A percentile compares a stretch with the other conserved stretches of the same genome.
Evolutionary conservation across 2,888 invertebrate genomes (phyloP).

Genomic region (Carterocephalus palaemon): DNA sequence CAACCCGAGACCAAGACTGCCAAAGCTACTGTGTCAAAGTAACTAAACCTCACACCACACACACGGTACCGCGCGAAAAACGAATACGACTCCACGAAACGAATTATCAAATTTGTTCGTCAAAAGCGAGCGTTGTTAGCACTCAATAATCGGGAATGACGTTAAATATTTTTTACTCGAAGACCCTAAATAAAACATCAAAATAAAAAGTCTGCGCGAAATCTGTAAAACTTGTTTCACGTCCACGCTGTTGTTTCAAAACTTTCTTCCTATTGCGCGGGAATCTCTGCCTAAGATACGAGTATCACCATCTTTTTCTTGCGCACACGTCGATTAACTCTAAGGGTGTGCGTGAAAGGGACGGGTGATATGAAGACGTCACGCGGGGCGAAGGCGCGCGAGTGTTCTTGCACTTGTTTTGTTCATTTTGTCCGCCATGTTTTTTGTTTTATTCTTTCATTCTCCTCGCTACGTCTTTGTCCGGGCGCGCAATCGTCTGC

Average conservation of each 20-base stretch:
- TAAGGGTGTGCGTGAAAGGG: constrained; percentile 55
- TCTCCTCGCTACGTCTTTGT: constrained; percentile 74
- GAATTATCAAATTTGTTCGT: constrained; percentile 23
- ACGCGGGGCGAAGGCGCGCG: constrained; percentile 73
- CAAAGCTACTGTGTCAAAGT: no score
- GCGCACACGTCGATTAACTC: constrained; percentile 36
- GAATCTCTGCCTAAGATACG: constrained; percentile 43
- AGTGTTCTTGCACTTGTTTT: constrained; percentile 77
- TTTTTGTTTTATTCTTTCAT: constrained; percentile 56
- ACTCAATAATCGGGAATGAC: constrained; percentile 36
- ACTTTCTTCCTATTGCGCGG: constrained; percentile 71
- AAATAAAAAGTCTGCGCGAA: constrained; percentile 65
- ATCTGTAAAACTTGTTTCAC: constrained; percentile 75
- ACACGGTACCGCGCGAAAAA: no score
- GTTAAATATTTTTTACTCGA: constrained; percentile 35
- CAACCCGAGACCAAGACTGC: no score
- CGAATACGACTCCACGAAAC: background rate
- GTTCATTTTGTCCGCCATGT: constrained; percentile 68
- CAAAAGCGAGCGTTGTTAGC: constrained; percentile 28
- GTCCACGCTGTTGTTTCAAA: constrained; percentile 64
- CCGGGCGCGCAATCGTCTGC: constrained; percentile 66
- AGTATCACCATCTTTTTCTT: constrained; percentile 54
- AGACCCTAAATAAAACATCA: constrained; percentile 46
- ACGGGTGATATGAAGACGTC: constrained; percentile 75
- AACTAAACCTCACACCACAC: no score